Percentiles rank a stretch among this genome's conserved stretches.
phyloP scores from a whole-genome alignment of 2,797 vertebrate species.

The Ara ararauna region DNA sequence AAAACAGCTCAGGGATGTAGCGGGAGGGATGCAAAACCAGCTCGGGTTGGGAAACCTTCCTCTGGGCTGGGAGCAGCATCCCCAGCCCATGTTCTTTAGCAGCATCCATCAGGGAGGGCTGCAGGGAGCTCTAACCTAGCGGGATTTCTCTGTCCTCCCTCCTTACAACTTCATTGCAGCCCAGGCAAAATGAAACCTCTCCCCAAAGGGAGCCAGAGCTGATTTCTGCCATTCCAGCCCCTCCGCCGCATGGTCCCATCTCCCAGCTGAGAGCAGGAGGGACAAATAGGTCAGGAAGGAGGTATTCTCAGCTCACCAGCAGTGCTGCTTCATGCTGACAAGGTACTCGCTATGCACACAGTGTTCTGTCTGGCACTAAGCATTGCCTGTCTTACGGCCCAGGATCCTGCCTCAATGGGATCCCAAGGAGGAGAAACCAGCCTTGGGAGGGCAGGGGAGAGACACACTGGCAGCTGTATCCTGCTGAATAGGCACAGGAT shows the following conservation, averaged over 20 bases:
- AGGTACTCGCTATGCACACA: slow-evolving; percentile 19
- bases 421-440: background rate
- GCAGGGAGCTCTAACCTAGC: background rate
- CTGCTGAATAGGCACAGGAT: background rate
- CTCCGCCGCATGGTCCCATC: background rate
- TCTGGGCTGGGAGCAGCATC: background rate
- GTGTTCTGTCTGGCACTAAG: background rate
- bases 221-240: slow-evolving; percentile 1
- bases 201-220: background rate
- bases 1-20: background rate
- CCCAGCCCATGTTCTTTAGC: background rate
- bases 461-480: accelerated
- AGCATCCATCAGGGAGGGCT: background rate
- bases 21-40: background rate
- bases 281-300: slow-evolving; percentile 41
- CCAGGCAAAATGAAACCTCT: background rate
- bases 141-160: background rate
- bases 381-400: background rate
- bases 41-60: background rate
- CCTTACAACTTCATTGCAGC: background rate
- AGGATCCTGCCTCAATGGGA: background rate
- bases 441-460: background rate
- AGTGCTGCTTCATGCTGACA: background rate
- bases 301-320: background rate
- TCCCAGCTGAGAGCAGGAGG: background rate